Conservation (phyloP, 1,140 invertebrate genomes). For the Eumeta japonica region DNA sequence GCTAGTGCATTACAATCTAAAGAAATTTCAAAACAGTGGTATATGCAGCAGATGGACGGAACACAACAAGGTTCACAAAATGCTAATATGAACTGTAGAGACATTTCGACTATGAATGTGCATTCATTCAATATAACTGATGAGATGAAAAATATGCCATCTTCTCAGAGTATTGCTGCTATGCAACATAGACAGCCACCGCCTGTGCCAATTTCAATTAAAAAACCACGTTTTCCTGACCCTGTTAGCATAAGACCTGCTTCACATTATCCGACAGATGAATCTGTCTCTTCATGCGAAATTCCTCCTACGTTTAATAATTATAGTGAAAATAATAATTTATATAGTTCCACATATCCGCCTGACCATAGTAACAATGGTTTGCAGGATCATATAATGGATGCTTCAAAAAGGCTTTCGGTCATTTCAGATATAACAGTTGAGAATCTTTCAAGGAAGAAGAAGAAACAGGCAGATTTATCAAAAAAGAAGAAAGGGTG, state of each 20-base stretch:
- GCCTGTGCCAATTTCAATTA: conserved; percentile 33
- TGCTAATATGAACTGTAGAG: neutral
- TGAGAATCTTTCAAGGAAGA: conserved; percentile 42
- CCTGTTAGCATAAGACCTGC: conserved; percentile 46
- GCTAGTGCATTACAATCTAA: conserved; percentile 41
- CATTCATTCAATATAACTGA: neutral
- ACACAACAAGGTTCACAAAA: neutral
- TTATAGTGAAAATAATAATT: conserved; percentile 42
- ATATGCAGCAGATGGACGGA: conserved; percentile 4
- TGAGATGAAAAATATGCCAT: conserved; percentile 16
- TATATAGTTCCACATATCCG: conserved; percentile 34
- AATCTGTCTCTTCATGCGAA: conserved; percentile 18
- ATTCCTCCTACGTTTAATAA: conserved; percentile 26
- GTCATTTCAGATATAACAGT: conserved; percentile 51
- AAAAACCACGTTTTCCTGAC: conserved; percentile 49
- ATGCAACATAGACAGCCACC: conserved; percentile 42
- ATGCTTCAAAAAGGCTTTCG: conserved; percentile 37
- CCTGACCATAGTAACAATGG: conserved; percentile 18
- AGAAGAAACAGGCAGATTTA: conserved; percentile 36
- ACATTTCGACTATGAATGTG: neutral
- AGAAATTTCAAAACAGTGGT: conserved; percentile 43
- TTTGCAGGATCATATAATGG: conserved; percentile 21
- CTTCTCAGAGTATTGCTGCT: conserved; percentile 11
- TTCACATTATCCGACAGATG: conserved; percentile 44
- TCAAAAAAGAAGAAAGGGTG: conserved; percentile 46